Percentiles rank a stretch among this genome's conserved stretches.
Evolutionary conservation across 2,113 vertebrate species (phyloP).

Genomic region (Caranx melampygus): DNA sequence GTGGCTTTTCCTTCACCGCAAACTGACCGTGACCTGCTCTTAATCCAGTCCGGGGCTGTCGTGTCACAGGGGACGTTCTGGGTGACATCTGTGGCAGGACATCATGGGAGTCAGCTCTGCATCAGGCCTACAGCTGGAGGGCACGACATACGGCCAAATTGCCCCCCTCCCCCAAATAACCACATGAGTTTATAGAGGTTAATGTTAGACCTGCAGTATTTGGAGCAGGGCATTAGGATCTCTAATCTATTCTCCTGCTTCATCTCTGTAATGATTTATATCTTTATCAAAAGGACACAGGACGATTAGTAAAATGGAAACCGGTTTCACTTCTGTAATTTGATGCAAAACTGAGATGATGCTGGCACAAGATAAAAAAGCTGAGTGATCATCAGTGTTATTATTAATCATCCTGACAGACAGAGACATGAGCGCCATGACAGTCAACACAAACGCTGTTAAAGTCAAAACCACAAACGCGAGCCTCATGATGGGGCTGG

Average conservation of each 20-base stretch:
- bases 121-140: constrained; percentile 50
- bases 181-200: constrained; percentile 12
- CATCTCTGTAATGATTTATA: too few species aligned
- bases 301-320: background rate
- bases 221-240: background rate
- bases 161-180: constrained; percentile 4
- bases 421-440: too few species aligned
- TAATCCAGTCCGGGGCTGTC: constrained; percentile 31
- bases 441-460: too few species aligned
- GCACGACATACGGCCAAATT: constrained; percentile 26
- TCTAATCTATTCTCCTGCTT: background rate
- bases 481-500: too few species aligned
- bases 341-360: too few species aligned
- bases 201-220: constrained; percentile 1
- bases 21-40: background rate
- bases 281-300: background rate
- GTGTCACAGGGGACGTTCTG: constrained; percentile 40
- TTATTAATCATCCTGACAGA: too few species aligned
- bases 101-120: constrained; percentile 54
- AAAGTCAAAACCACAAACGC: too few species aligned
- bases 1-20: constrained; percentile 1
- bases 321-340: too few species aligned
- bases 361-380: too few species aligned
- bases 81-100: constrained; percentile 51
- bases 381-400: too few species aligned